Evolutionary conservation across 2,113 vertebrate genomes (phyloP), one percentile per base, ranked within the genome.

Genomic region (Halichoeres trimaculatus): DNA sequence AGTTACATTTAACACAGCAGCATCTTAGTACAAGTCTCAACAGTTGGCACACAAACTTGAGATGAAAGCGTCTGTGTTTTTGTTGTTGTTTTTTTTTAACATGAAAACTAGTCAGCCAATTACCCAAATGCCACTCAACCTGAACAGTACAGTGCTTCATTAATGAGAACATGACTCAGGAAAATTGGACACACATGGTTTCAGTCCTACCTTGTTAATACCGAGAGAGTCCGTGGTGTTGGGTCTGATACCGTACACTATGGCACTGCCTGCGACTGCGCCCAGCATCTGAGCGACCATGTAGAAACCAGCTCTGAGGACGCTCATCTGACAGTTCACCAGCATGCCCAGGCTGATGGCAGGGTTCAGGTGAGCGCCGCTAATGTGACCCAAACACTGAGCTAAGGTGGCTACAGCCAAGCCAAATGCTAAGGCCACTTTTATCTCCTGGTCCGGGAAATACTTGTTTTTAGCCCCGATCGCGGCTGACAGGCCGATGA

Each of bases 371-470:
- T 96, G 95, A 0, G 94, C 94, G 0, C 95, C 94, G 0, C 95
- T 96, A 67, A 96, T 86, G 89, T 95, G 95, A 58, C 94, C 94
- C 81, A 96, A 88, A 0, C 93, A 94, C 67, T 96, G 94, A 0
- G 91, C 92, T 88, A 96, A 81, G 0, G 95, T 95, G 30, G 94
- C 95, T 0, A 96, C 90, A 26, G 94, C 92, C 61, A 96, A 45
- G 22, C 95, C 95, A 4, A 96, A 97, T n/a, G 94, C 93, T 88
- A 97, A 89, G 0, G 94, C 95, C 57, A 96, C 94, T 78, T 97
- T 97, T 70, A 97, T 93, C 0, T 98, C 96, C 79, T 95, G 93
- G 35, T 90, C 60, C 0, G 53, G 89, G 0, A 68, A 92, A 0
- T 0, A 91, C 87, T 88, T 91, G 93, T n/a, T 70, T 61, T 62